phyloP scores from a whole-genome alignment of 2,113 vertebrate genomes.

The Bagarius yarrelli region DNA sequence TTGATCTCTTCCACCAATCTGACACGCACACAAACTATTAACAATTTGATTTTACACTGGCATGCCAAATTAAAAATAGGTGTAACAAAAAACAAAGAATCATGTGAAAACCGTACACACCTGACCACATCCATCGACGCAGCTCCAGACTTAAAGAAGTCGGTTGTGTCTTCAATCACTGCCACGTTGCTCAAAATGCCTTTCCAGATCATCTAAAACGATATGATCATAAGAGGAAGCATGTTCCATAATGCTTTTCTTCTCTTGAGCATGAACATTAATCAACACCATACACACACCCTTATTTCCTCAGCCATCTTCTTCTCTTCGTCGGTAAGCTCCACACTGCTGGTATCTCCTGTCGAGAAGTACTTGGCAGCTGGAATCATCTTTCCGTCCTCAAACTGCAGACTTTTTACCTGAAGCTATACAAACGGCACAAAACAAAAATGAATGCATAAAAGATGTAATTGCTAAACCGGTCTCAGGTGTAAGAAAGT shows the following conservation, averaged over 20 bases:
- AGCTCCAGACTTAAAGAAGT: slow-evolving; percentile 88
- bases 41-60: too few relatives aligned
- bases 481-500: not conserved
- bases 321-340: slow-evolving; percentile 77
- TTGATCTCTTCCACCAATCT: slow-evolving; percentile 85
- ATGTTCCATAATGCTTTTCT: slow-evolving; percentile 58
- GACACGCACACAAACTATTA: slow-evolving; percentile 9
- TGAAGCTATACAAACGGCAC: slow-evolving; percentile 66
- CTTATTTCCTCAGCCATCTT: slow-evolving; percentile 71
- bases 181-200: slow-evolving; percentile 76
- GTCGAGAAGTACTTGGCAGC: slow-evolving; percentile 77
- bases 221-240: not conserved
- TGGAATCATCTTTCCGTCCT: slow-evolving; percentile 82
- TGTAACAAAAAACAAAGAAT: too few relatives aligned
- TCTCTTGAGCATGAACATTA: slow-evolving; percentile 78
- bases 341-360: slow-evolving; percentile 65
- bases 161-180: slow-evolving; percentile 76
- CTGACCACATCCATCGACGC: slow-evolving; percentile 87
- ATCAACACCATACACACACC: slow-evolving; percentile 68
- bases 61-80: not conserved
- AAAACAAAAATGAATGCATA: not conserved
- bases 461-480: not conserved
- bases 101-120: slow-evolving; percentile 56
- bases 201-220: slow-evolving; percentile 76
- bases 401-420: slow-evolving; percentile 82